Base-by-base conservation (phyloP, 2,113 vertebrate species). In the Typhlomys cinereus region DNA sequence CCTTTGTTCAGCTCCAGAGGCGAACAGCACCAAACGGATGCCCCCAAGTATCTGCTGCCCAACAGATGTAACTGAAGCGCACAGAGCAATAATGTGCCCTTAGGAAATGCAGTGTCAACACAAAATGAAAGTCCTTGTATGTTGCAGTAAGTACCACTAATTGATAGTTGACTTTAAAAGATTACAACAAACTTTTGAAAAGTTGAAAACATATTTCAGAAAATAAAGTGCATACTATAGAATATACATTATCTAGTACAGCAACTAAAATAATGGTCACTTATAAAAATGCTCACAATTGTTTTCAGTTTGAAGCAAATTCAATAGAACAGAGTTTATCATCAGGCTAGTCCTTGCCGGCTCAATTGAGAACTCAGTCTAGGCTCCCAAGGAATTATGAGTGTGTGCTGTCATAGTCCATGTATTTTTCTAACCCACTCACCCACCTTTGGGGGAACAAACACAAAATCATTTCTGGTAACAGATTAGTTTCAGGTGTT, bases 251-350 rank as follows among this genome's bases (percentile, higher is more conserved):
- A 73, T 66, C 50, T 76, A 89, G 64, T 17, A 74, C 1, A 74
- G 6, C 50, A 73, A 83, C 11, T 81, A 6, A 52, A 91, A 89
- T 87, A 79, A 70, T 11, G 27, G 50, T 57, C 18, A 85, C 41
- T 57, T 84, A 10, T 11, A 95, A 66, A 85, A 93, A 85, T 83
- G 54, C 41, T 82, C 39, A 62, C 23, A 31, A 86, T 64, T 39
- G 14, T 48, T 81, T 81, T 44, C 62, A 48, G 10, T n/a, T 4
- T 84, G n/a, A 84, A 41, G 46, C 27, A 88, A 73, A 93, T 14
- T n/a, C 2, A 76, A 7, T 82, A 71, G 64, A 41, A 59, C 13
- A 21, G 34, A 36, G 54, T 62, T 76, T 71, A 57, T 54, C 21
- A 78, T 29, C n/a, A 31, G 4, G 25, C 84, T 2, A 70, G 13